Percentiles rank a stretch among this genome's conserved stretches.
Conservation (phyloP, 1,140 invertebrate genomes). For the Ooceraea biroi region DNA sequence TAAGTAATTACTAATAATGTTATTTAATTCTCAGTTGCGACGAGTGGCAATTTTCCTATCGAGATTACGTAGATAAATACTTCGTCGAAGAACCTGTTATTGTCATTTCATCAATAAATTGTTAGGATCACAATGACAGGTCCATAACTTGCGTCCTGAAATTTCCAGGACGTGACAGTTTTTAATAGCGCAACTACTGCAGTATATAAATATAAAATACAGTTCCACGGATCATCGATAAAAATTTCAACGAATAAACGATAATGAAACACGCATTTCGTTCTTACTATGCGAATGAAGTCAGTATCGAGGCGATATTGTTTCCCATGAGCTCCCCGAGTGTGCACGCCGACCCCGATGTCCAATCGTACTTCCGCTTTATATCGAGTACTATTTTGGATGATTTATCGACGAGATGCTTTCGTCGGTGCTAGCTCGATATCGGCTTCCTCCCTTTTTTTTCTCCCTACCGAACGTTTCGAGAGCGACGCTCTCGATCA, state of each 20-base stretch:
- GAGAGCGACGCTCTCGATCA: constrained; percentile 69
- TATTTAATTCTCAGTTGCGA: constrained; percentile 15
- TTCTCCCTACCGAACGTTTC: constrained; percentile 61
- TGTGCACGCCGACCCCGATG: constrained; percentile 14
- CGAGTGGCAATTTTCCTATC: neutral
- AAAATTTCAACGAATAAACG: constrained; percentile 35
- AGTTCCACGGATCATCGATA: neutral
- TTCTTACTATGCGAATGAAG: constrained; percentile 15
- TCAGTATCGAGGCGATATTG: constrained; percentile 46
- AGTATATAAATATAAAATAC: neutral
- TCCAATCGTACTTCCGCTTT: constrained; percentile 70
- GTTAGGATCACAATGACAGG: neutral
- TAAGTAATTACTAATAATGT: neutral
- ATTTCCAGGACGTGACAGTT: neutral
- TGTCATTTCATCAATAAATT: neutral
- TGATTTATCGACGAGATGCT: constrained; percentile 73
- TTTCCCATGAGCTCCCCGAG: constrained; percentile 47
- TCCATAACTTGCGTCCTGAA: neutral
- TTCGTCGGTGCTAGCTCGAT: constrained; percentile 70
- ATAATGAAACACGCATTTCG: constrained; percentile 18
- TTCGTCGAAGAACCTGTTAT: neutral
- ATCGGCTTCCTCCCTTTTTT: constrained; percentile 64
- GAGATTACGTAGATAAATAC: neutral
- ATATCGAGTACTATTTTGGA: constrained; percentile 71
- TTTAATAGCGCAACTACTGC: neutral